phyloP scores from a whole-genome alignment of 2,888 invertebrate genomes.

The Polydrusus tereticollis region DNA sequence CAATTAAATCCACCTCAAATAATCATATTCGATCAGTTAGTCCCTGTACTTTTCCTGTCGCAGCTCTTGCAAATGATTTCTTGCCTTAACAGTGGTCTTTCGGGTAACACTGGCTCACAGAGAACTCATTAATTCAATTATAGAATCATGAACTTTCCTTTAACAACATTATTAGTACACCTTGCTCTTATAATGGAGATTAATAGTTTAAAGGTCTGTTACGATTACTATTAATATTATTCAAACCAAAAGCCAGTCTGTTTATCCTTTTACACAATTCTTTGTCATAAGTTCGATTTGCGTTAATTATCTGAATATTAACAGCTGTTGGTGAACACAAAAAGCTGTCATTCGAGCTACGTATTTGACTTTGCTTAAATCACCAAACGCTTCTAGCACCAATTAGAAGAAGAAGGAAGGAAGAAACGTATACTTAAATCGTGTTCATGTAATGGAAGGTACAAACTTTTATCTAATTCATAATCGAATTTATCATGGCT shows the following conservation, averaged over 20 bases:
- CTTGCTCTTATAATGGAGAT: background rate
- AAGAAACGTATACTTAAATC: too few relatives aligned
- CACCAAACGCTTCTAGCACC: too few relatives aligned
- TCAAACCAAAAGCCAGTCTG: slow-evolving; percentile 1
- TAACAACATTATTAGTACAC: background rate
- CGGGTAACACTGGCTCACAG: too few relatives aligned
- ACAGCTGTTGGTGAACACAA: background rate
- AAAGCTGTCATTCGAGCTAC: background rate
- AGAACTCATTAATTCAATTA: background rate
- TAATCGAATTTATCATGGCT: too few relatives aligned
- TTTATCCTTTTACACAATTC: slow-evolving; percentile 2
- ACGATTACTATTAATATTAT: slow-evolving; percentile 1
- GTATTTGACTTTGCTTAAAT: background rate
- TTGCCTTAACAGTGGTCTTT: too few relatives aligned
- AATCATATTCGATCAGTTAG: too few relatives aligned
- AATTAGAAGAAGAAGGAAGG: too few relatives aligned
- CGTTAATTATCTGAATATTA: slow-evolving; percentile 16
- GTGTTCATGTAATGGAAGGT: too few relatives aligned
- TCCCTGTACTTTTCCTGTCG: too few relatives aligned
- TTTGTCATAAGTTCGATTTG: slow-evolving; percentile 14
- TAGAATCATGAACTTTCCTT: background rate
- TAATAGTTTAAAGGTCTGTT: background rate
- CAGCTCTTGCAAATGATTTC: too few relatives aligned
- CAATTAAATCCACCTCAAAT: too few relatives aligned
- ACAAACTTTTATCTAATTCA: too few relatives aligned